Percentiles rank a stretch among this genome's conserved stretches.
These are phyloP conservation scores for Pseudorasbora parva DNA, from an alignment of 2,113 vertebrate species.

Conservation along the genomic window DNA sequence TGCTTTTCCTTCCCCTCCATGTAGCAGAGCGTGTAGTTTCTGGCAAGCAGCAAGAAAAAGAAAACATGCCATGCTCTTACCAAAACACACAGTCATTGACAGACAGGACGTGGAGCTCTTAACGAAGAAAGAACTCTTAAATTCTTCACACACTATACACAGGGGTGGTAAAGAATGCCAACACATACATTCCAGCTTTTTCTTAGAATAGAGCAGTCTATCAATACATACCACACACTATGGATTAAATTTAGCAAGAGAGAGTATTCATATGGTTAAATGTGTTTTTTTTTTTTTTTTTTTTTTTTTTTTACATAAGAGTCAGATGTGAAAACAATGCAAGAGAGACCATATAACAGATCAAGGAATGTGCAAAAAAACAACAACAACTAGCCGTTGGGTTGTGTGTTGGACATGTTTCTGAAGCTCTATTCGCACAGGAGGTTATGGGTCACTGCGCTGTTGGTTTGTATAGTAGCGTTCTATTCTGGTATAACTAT, in stretches of 20 bases:
- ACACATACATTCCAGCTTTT: not conserved
- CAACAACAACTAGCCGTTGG: no score
- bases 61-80: constrained; percentile 30
- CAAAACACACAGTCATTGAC: constrained; percentile 28
- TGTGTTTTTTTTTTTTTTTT: not conserved
- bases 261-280: not conserved
- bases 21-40: constrained; percentile 25
- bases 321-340: no score
- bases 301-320: not conserved
- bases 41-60: constrained; percentile 35
- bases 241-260: not conserved
- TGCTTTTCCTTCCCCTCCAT: constrained; percentile 46
- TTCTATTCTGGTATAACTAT: no score
- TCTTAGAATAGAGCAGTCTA: not conserved
- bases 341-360: no score
- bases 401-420: no score
- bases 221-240: constrained; percentile 1
- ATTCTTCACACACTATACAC: constrained; percentile 22
- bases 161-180: not conserved
- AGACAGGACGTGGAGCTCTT: constrained; percentile 16
- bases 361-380: no score
- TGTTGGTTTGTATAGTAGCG: no score
- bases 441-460: no score
- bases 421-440: no score
- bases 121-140: constrained; percentile 23